These are phyloP conservation scores for Folsomia candida DNA, from an alignment of 2,888 invertebrate species.

Conservation along the genomic window DNA sequence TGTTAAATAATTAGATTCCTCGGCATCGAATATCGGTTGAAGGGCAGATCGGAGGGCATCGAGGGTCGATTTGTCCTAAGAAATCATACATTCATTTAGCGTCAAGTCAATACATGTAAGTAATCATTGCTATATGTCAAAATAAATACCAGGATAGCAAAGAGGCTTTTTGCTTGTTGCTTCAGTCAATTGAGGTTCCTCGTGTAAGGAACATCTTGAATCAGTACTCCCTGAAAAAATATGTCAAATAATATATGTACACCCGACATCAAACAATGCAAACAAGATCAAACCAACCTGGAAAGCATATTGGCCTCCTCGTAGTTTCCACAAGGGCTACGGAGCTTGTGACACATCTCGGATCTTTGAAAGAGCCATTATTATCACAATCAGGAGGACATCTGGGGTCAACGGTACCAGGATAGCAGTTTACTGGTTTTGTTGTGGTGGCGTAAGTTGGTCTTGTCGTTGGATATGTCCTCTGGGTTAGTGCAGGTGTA, in stretches of 20 bases:
- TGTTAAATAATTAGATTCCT: neutral
- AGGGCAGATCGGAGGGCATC: slow-evolving; percentile 1
- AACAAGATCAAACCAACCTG: no score
- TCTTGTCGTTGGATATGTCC: neutral
- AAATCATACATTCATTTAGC: neutral
- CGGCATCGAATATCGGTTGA: slow-evolving; percentile 3
- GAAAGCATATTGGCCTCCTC: neutral
- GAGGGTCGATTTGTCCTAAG: neutral
- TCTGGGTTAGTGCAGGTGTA: neutral
- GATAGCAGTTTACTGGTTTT: slow-evolving; percentile 40
- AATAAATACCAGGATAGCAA: neutral
- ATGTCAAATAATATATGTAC: no score
- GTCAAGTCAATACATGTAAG: neutral
- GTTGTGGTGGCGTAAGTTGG: slow-evolving; percentile 19
- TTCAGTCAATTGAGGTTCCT: neutral
- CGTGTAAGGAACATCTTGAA: neutral
- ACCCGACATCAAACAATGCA: no score
- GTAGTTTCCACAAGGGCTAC: neutral
- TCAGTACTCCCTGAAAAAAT: neutral
- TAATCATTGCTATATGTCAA: neutral
- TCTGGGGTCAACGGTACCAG: slow-evolving; percentile 12
- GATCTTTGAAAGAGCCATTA: neutral
- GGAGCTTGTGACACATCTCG: neutral
- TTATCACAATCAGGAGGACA: neutral
- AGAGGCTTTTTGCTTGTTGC: neutral